A percentile compares a stretch with the other conserved stretches of the same genome.
Conservation (phyloP, 2,797 vertebrate species). For the Chelon labrosus region DNA sequence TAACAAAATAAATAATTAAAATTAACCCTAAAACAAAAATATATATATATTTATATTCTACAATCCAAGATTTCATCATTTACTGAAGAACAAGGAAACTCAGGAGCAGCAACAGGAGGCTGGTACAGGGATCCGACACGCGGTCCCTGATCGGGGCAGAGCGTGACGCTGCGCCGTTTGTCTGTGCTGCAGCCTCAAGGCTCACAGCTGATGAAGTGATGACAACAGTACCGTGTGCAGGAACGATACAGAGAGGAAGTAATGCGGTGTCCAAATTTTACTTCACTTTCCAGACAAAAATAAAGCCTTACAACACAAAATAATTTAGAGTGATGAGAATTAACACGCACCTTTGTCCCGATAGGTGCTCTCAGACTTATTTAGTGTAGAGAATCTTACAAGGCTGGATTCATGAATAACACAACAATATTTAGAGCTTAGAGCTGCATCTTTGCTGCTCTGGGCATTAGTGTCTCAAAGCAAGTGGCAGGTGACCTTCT, state of each 20-base stretch:
- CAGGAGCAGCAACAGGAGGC: constrained; percentile 44
- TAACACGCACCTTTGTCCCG: not conserved
- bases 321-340: constrained; percentile 17
- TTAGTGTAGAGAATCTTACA: not conserved
- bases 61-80: constrained; percentile 46
- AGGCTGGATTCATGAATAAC: not conserved
- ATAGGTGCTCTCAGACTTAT: not conserved
- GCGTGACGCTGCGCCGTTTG: not conserved
- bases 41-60: constrained; percentile 49
- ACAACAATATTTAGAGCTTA: not conserved
- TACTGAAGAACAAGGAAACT: constrained; percentile 44
- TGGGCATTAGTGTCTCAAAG: not conserved
- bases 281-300: constrained; percentile 4
- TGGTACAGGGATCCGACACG: not conserved
- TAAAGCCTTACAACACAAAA: not conserved
- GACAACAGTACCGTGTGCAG: constrained; percentile 19
- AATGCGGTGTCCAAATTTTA: not conserved
- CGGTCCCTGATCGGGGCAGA: not conserved
- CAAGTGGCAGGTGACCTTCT: constrained; percentile 18
- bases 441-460: not conserved
- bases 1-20: constrained; percentile 80
- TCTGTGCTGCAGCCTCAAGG: constrained; percentile 7
- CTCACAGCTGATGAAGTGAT: constrained; percentile 19
- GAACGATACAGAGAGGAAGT: not conserved
- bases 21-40: constrained; percentile 55